Evolutionary conservation across 2,888 invertebrate genomes (phyloP).

Genomic region (Drosophila dives): DNA sequence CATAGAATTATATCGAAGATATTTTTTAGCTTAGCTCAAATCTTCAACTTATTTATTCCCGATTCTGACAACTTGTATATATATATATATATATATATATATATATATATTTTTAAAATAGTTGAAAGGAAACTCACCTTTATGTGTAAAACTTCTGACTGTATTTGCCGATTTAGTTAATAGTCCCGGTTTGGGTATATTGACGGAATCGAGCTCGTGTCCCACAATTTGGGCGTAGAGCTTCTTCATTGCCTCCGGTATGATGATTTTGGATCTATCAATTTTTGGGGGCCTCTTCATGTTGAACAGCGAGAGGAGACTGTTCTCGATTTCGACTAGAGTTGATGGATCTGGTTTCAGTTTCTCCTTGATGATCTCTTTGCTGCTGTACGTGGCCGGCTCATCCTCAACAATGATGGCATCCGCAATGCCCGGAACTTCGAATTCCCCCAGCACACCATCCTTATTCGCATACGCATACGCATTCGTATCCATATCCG

Average conservation of each 20-base stretch:
- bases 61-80: neutral
- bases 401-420: constrained; percentile 68
- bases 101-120: neutral
- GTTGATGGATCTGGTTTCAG: constrained; percentile 84
- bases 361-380: constrained; percentile 80
- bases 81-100: neutral
- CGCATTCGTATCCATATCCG: neutral
- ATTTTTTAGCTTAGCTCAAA: neutral
- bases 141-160: constrained; percentile 92
- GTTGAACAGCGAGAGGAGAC: constrained; percentile 84
- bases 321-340: constrained; percentile 85
- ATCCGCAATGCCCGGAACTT: constrained; percentile 62
- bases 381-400: constrained; percentile 81
- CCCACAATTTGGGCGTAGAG: constrained; percentile 90
- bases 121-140: constrained; percentile 86
- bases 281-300: constrained; percentile 85
- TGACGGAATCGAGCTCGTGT: constrained; percentile 87
- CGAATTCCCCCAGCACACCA: constrained; percentile 59
- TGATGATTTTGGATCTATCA: constrained; percentile 85
- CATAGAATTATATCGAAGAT: neutral
- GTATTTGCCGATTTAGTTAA: constrained; percentile 92
- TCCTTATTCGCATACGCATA: constrained; percentile 39
- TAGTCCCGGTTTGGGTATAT: constrained; percentile 89
- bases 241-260: constrained; percentile 93
- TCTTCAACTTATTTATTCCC: neutral